These are phyloP conservation scores for Erebia ligea DNA, from an alignment of 2,888 invertebrate genomes.

Conservation along the genomic window DNA sequence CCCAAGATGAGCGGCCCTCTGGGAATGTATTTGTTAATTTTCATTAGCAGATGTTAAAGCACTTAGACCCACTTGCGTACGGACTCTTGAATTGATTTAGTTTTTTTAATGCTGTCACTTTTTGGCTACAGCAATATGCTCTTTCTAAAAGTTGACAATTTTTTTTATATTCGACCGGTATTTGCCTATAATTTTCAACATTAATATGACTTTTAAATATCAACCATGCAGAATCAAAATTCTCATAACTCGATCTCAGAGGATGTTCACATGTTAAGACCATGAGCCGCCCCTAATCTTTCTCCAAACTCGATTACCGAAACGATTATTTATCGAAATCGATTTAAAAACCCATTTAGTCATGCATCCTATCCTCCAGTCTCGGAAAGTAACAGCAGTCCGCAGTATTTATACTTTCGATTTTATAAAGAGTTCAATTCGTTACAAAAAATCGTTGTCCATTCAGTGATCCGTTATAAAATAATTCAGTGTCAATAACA, in stretches of 20 bases:
- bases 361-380: conserved; percentile 54
- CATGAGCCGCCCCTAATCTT: conserved; percentile 75
- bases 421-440: conserved; percentile 1
- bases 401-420: conserved; percentile 12
- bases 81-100: no score
- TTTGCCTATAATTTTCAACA: background rate
- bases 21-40: conserved; percentile 42
- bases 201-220: background rate
- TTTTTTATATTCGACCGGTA: background rate
- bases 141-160: no score
- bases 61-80: background rate
- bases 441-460: background rate
- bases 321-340: conserved; percentile 80
- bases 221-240: conserved; percentile 31
- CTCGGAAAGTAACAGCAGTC: conserved; percentile 45
- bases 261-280: conserved; percentile 75
- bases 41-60: background rate
- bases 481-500: conserved; percentile 18
- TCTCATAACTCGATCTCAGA: conserved; percentile 49
- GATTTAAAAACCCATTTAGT: conserved; percentile 73
- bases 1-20: conserved; percentile 78
- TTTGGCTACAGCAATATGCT: no score
- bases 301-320: conserved; percentile 80
- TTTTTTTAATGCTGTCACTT: no score
- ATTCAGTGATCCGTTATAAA: conserved; percentile 9